A percentile compares a stretch with the other conserved stretches of the same genome.
Conservation (phyloP, 2,113 vertebrate species). For the Phoenicopterus ruber region DNA sequence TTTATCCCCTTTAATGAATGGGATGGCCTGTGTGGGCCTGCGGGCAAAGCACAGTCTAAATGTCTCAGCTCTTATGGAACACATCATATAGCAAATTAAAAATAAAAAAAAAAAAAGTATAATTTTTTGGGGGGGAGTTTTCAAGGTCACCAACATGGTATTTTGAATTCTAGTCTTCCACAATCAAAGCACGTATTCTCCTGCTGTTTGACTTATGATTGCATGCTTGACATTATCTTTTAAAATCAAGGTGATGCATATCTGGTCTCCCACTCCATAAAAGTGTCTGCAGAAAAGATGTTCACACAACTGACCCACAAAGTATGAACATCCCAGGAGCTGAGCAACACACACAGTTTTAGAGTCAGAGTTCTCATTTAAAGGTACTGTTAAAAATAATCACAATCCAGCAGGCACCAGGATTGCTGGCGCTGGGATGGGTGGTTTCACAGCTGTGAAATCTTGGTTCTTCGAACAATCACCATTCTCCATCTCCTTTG, state of each 20-base stretch:
- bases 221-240: conserved; percentile 21
- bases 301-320: neutral
- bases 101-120: neutral
- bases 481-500: neutral
- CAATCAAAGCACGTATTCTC: fast-evolving
- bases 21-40: neutral
- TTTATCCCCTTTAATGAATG: neutral
- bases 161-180: neutral
- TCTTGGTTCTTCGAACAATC: neutral
- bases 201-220: neutral
- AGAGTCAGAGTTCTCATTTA: neutral
- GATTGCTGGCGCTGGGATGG: fast-evolving
- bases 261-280: neutral
- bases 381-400: neutral
- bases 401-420: neutral
- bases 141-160: neutral
- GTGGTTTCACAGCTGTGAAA: neutral
- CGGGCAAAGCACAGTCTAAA: neutral
- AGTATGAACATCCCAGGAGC: neutral
- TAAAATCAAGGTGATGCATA: neutral
- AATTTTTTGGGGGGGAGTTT: neutral
- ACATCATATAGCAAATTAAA: neutral
- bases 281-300: neutral
- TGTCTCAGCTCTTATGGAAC: neutral
- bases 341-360: neutral